Percentiles rank a stretch among this genome's conserved stretches.
These are phyloP conservation scores for Lithobates pipiens DNA, from an alignment of 2,797 vertebrate genomes.

Conservation along the genomic window DNA sequence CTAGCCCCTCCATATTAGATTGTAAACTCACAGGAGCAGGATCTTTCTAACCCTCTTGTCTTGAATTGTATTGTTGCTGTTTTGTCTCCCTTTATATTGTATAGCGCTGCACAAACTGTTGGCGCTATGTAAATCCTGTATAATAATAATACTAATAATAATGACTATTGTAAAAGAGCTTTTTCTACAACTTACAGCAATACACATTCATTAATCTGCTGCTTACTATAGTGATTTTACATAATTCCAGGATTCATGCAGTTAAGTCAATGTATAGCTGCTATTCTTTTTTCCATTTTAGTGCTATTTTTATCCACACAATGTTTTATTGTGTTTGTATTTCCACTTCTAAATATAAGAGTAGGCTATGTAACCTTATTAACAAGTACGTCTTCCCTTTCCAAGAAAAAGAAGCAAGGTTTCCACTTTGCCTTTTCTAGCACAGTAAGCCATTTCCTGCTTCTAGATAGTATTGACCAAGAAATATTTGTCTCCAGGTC, in stretches of 20 bases:
- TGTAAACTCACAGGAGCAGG: too few species aligned
- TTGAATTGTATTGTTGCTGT: too few species aligned
- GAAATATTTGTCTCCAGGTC: constrained; percentile 8
- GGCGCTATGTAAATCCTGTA: too few species aligned
- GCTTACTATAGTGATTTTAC: not conserved
- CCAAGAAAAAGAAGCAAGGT: constrained; percentile 10
- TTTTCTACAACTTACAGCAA: not conserved
- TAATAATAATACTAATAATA: not conserved
- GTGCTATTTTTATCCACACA: not conserved
- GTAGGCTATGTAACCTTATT: constrained; percentile 17
- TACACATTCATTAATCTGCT: not conserved
- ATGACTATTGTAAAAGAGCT: not conserved
- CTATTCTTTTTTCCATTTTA: not conserved
- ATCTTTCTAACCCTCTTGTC: too few species aligned
- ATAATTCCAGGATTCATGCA: not conserved
- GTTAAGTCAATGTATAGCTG: not conserved
- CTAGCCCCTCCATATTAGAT: too few species aligned
- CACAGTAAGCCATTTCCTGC: not conserved
- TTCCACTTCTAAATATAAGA: not conserved
- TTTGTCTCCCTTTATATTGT: too few species aligned
- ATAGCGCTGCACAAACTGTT: too few species aligned
- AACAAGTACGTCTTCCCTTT: not conserved
- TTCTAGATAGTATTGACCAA: constrained; percentile 15
- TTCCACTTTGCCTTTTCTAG: not conserved
- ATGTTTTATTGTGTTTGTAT: not conserved